These are phyloP conservation scores for Bubalus kerabau DNA, from an alignment of 2,113 vertebrate species.

Conservation along the genomic window DNA sequence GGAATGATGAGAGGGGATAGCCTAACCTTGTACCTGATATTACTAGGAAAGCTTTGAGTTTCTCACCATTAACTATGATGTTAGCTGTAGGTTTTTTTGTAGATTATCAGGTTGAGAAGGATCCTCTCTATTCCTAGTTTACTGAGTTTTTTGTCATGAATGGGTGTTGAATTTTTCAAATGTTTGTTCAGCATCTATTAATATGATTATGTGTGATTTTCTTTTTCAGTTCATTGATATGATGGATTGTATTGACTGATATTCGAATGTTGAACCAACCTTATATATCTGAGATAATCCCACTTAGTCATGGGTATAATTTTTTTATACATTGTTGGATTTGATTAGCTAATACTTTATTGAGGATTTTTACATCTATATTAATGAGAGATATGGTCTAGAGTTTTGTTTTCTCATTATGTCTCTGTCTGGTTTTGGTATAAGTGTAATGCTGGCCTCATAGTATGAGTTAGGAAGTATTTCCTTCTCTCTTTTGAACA, in stretches of 20 bases:
- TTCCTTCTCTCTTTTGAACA: background rate
- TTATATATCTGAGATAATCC: background rate
- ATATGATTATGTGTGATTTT: background rate
- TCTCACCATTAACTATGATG: background rate
- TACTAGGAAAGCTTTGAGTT: background rate
- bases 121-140: background rate
- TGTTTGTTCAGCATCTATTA: background rate
- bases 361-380: background rate
- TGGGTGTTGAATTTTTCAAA: background rate
- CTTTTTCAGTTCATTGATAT: background rate
- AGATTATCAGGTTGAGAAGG: background rate
- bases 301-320: background rate
- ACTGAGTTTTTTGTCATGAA: background rate
- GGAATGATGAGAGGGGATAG: background rate
- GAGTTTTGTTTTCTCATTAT: background rate
- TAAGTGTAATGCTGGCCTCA: background rate
- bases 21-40: background rate
- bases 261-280: background rate
- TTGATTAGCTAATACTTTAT: background rate
- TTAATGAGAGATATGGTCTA: background rate
- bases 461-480: background rate
- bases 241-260: background rate
- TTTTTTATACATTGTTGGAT: background rate
- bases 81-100: background rate
- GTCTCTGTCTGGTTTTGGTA: background rate